Base-by-base conservation (phyloP, 2,888 invertebrate species). In the Patella pellucida region DNA sequence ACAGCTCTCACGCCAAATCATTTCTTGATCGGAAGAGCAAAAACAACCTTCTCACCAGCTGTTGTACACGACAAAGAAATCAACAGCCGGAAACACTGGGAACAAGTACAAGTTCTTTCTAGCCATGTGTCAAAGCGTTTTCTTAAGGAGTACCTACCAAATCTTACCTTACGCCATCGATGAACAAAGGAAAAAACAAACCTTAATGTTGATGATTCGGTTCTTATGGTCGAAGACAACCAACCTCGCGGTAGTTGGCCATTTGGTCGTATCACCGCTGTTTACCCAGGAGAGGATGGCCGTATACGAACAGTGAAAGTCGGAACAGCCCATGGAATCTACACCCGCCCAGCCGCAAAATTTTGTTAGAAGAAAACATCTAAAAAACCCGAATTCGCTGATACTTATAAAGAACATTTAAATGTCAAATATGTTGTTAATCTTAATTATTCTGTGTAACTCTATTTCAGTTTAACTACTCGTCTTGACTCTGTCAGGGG, bases 1-100 rank as follows among this genome's bases (percentile, higher is more conserved):
- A 51, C 67, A 27, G 70, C 75, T 23, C 41, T 78, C 19, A 74
- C 77, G 12, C 77, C 74, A 67, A 72, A 67, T 71, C 75, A 77
- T 71, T 75, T 77, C 52, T 23, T 78, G 51, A 52, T 56, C 14
- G 74, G 52, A 62, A 50, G 69, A 51, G 62, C 68, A 23, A 54
- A 68, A 31, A n/a, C n/a, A 15, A 41, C 16, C 19, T 56, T 71
- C 23, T n/a, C 71, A 52, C 75, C 71, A 16, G 73, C 23, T 16
- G 19, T n/a, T 7, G 71, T 67, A 23, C 19, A 70, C 41, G 54
- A 31, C 3, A n/a, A 41, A 16, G 71, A 71, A 51, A 51, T 75
- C 67, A 68, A 68, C 54, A 71, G 68, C 27, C 51, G 71, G 11
- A 16, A 68, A 7, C 50, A 69, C 15, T 77, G 75, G 75, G 31